Evolutionary conservation across 2,113 vertebrate genomes (phyloP).

Genomic region (Propithecus coquereli): DNA sequence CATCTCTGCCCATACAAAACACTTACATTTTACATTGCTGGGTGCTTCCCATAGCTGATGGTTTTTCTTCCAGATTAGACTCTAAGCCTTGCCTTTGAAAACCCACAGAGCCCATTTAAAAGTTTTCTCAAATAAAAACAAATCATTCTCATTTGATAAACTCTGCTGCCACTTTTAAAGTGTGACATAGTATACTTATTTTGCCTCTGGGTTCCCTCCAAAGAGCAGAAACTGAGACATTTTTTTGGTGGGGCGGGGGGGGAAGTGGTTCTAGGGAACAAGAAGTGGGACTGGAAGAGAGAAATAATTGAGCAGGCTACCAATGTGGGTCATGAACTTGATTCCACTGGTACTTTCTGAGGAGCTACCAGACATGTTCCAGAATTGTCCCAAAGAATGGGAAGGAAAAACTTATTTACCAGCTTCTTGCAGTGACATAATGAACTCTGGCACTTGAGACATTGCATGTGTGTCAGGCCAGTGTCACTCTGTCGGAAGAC

Average conservation of each 20-base stretch:
- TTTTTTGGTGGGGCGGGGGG: neutral
- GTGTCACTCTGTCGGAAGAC: neutral
- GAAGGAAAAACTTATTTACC: neutral
- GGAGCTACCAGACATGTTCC: neutral
- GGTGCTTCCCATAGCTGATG: neutral
- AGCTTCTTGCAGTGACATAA: neutral
- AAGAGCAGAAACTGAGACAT: neutral
- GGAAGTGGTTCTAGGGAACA: neutral
- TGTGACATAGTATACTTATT: neutral
- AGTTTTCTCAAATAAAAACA: neutral
- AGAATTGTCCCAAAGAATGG: neutral
- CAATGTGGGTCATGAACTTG: neutral
- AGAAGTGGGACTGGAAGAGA: neutral
- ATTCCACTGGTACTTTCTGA: neutral
- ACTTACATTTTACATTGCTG: neutral
- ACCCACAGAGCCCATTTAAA: neutral
- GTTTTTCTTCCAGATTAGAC: neutral
- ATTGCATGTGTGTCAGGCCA: neutral
- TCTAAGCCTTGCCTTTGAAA: constrained; percentile 1
- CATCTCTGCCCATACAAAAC: neutral
- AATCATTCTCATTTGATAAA: neutral
- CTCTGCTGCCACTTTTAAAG: neutral
- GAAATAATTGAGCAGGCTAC: neutral
- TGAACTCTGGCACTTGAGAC: neutral
- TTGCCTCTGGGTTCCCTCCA: neutral